phyloP scores from a whole-genome alignment of 2,888 invertebrate species.

The Cryptus armator region DNA sequence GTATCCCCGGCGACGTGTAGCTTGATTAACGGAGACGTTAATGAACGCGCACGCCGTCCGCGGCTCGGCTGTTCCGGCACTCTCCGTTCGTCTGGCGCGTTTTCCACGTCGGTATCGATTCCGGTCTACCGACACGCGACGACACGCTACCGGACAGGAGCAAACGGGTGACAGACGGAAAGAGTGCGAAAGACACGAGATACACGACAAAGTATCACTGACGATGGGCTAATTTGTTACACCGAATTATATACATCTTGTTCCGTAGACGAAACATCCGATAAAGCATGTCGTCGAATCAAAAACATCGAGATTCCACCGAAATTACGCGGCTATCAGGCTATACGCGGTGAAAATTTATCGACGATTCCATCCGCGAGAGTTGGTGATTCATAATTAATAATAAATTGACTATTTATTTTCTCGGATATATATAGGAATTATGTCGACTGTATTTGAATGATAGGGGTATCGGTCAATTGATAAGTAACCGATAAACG shows the following conservation, averaged over 20 bases:
- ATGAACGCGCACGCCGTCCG: slow-evolving; percentile 69
- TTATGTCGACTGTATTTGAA: too few relatives aligned
- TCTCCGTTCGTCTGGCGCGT: slow-evolving; percentile 9
- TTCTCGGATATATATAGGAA: too few relatives aligned
- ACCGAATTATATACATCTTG: background rate
- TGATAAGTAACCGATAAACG: too few relatives aligned
- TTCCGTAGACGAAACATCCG: slow-evolving; percentile 5
- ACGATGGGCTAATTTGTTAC: background rate
- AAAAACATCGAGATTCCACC: background rate
- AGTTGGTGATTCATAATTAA: too few relatives aligned
- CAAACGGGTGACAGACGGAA: slow-evolving; percentile 25
- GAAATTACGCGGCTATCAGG: too few relatives aligned
- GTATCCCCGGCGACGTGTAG: slow-evolving; percentile 52
- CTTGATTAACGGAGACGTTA: slow-evolving; percentile 78
- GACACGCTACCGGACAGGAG: background rate
- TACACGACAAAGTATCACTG: background rate
- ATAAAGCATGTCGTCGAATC: background rate
- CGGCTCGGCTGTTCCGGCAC: slow-evolving; percentile 62
- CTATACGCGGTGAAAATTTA: too few relatives aligned
- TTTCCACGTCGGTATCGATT: slow-evolving; percentile 74
- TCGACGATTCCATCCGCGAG: too few relatives aligned
- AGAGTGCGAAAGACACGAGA: slow-evolving; percentile 29
- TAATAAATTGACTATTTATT: too few relatives aligned
- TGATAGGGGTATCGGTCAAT: too few relatives aligned
- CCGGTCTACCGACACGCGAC: slow-evolving; percentile 30